phyloP scores from a whole-genome alignment of 2,113 vertebrate species.

The Lepus americanus region DNA sequence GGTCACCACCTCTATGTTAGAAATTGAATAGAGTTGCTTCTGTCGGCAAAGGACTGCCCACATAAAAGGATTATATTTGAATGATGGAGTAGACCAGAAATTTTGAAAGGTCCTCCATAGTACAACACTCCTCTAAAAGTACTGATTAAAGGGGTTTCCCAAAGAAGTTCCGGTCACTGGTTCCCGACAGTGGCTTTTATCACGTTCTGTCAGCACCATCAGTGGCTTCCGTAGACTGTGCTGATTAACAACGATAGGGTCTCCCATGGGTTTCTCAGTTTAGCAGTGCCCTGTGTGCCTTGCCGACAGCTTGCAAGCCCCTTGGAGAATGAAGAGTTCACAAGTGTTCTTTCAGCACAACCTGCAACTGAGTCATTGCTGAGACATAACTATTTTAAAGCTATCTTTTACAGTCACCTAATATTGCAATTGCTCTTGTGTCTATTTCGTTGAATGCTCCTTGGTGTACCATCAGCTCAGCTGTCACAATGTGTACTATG shows the following conservation, averaged over 20 bases:
- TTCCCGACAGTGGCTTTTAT: constrained; percentile 55
- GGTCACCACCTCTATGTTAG: constrained; percentile 12
- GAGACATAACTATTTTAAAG: neutral
- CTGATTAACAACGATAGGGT: neutral
- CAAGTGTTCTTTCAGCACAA: neutral
- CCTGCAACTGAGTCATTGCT: neutral
- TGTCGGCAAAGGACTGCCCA: constrained; percentile 25
- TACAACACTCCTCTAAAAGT: neutral
- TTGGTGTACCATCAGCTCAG: neutral
- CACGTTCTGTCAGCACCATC: neutral
- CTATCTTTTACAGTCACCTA: neutral
- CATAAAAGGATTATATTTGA: constrained; percentile 16
- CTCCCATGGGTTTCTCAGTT: constrained; percentile 3
- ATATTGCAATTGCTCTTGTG: neutral
- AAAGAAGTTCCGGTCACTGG: neutral
- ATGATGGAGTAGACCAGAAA: neutral
- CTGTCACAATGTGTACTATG: neutral
- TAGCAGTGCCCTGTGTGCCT: neutral
- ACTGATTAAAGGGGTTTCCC: constrained; percentile 25
- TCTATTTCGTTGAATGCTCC: neutral
- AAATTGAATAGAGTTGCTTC: constrained; percentile 23
- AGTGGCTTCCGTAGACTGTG: neutral
- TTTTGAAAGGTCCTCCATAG: constrained; percentile 17
- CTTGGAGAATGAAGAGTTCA: constrained; percentile 44
- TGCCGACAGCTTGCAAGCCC: neutral